Evolutionary conservation across 2,888 invertebrate species (phyloP).

Genomic region (Acanthoscelides obtectus): DNA sequence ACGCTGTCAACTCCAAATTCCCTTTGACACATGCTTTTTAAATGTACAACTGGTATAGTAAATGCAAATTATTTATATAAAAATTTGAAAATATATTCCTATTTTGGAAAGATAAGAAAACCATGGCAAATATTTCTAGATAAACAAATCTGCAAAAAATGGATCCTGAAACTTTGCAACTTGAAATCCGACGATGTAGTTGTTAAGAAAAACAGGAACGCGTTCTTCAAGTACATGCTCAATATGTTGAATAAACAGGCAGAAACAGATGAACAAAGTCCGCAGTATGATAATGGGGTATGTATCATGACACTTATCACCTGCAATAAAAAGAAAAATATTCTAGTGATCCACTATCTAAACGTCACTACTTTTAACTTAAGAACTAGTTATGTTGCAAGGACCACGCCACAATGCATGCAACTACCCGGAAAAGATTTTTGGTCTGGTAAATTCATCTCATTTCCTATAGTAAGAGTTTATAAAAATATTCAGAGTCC

Average conservation of each 20-base stretch:
- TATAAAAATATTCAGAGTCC: no score
- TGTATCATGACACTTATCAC: conserved; percentile 7
- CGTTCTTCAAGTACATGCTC: conserved; percentile 53
- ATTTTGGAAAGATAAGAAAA: not conserved
- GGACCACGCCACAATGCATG: no score
- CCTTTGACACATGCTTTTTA: no score
- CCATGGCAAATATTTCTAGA: conserved; percentile 32
- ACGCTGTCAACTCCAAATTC: no score
- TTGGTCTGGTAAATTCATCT: no score
- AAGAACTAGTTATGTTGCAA: no score
- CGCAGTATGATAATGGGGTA: conserved; percentile 12
- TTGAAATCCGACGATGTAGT: conserved; percentile 46
- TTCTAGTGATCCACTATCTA: not conserved
- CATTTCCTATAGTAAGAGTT: no score
- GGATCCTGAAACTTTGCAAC: conserved; percentile 46
- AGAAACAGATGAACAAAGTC: conserved; percentile 22
- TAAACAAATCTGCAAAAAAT: conserved; percentile 46
- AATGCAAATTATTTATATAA: no score
- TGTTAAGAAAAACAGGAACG: conserved; percentile 53
- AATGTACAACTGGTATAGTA: no score
- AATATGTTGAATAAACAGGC: conserved; percentile 39
- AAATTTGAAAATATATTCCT: not conserved
- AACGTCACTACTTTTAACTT: no score
- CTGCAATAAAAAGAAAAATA: conserved; percentile 11
- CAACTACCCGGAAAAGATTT: no score